phyloP scores from a whole-genome alignment of 2,797 vertebrate genomes.

The Loris lydekkerianus region DNA sequence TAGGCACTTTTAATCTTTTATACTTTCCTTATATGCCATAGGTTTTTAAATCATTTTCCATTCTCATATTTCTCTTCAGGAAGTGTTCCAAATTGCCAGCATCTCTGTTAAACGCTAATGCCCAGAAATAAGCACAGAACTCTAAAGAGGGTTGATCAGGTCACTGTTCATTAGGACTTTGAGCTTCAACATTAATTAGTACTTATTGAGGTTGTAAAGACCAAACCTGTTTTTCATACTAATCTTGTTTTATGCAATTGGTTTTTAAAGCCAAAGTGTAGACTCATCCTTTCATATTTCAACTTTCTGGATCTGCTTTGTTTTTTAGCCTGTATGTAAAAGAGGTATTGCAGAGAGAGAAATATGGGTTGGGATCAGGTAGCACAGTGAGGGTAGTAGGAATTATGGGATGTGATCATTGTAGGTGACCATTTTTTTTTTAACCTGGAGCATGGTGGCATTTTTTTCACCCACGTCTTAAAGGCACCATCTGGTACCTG shows the following conservation, averaged over 20 bases:
- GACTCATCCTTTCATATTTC: neutral
- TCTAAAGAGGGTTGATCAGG: neutral
- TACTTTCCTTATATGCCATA: neutral
- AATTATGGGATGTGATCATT: neutral
- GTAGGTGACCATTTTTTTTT: neutral
- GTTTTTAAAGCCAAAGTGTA: neutral
- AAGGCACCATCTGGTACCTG: neutral
- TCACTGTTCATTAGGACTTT: neutral
- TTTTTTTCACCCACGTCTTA: neutral
- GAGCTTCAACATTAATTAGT: neutral
- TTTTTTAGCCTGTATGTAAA: neutral
- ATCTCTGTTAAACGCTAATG: neutral
- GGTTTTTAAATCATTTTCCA: neutral
- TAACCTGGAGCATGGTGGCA: neutral
- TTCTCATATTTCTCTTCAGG: conserved; percentile 15
- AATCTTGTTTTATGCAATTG: neutral
- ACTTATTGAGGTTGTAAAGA: neutral
- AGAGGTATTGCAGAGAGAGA: neutral
- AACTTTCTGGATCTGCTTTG: neutral
- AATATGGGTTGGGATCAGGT: neutral
- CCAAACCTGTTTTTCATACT: neutral
- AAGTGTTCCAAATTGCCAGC: neutral
- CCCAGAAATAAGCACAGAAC: neutral
- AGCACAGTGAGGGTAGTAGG: neutral
- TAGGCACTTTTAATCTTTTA: conserved; percentile 8